Conservation (phyloP, 1,140 invertebrate species). For the Orius insidiosus region DNA sequence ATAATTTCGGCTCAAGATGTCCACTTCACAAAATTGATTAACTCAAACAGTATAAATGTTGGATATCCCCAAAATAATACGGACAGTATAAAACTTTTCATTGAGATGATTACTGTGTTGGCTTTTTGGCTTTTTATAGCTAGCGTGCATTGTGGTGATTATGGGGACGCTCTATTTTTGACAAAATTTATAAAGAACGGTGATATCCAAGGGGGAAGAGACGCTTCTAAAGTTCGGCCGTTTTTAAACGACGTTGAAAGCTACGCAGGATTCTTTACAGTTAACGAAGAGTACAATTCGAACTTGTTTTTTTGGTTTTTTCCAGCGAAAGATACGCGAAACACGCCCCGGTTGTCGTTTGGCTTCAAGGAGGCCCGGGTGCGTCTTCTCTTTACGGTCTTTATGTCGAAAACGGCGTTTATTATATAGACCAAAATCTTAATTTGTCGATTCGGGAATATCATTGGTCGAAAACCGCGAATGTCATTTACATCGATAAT, state of each 20-base stretch:
- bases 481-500: slow-evolving; percentile 73
- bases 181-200: slow-evolving; percentile 17
- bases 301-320: slow-evolving; percentile 69
- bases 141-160: background rate
- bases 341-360: slow-evolving; percentile 44
- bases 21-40: too few species aligned
- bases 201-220: slow-evolving; percentile 12
- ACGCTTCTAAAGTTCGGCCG: slow-evolving; percentile 13
- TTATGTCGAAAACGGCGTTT: slow-evolving; percentile 49
- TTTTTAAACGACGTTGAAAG: slow-evolving; percentile 6
- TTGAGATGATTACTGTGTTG: too few species aligned
- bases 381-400: slow-evolving; percentile 61
- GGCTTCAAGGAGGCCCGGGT: slow-evolving; percentile 75
- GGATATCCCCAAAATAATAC: too few species aligned
- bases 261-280: slow-evolving; percentile 52
- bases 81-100: too few species aligned
- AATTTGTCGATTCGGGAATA: slow-evolving; percentile 41
- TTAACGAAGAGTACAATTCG: slow-evolving; percentile 42
- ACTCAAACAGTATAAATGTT: too few species aligned
- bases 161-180: slow-evolving; percentile 15
- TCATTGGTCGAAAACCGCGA: slow-evolving; percentile 55
- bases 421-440: slow-evolving; percentile 24
- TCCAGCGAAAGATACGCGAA: slow-evolving; percentile 29
- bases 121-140: background rate
- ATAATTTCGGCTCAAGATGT: too few species aligned